These are phyloP conservation scores for Bathybates hornii DNA, from an alignment of 2,113 vertebrate species.

Conservation along the genomic window DNA sequence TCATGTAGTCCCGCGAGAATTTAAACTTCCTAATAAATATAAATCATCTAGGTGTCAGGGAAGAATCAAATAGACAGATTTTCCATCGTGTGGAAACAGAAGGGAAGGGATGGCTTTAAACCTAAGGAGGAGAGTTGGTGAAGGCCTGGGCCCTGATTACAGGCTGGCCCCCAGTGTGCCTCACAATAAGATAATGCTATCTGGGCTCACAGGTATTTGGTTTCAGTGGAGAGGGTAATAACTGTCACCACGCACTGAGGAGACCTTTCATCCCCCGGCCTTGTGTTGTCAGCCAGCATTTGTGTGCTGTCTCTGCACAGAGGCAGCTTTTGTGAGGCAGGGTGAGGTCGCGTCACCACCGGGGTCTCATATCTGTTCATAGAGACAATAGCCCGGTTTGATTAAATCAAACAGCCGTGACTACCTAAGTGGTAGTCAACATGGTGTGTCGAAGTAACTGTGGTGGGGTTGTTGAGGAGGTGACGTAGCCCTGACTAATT, in stretches of 20 bases:
- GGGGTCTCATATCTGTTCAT: slow-evolving; percentile 46
- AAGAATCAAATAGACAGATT: not conserved
- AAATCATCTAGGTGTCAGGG: not conserved
- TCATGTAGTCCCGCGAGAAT: not conserved
- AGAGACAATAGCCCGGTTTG: slow-evolving; percentile 54
- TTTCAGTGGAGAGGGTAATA: slow-evolving; percentile 67
- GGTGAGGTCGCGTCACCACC: slow-evolving; percentile 43
- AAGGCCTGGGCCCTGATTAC: slow-evolving; percentile 51
- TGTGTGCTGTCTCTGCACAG: slow-evolving; percentile 55
- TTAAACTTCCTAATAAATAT: not conserved
- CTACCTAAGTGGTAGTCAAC: slow-evolving; percentile 56
- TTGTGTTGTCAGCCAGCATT: slow-evolving; percentile 48
- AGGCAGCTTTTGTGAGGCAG: slow-evolving; percentile 56
- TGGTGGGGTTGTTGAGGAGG: slow-evolving; percentile 15
- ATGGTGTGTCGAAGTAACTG: slow-evolving; percentile 26
- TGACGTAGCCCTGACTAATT: slow-evolving; percentile 45
- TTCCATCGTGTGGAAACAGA: not conserved
- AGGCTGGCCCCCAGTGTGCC: slow-evolving; percentile 50
- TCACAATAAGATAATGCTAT: slow-evolving; percentile 67
- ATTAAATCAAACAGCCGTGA: slow-evolving; percentile 65
- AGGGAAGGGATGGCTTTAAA: slow-evolving; percentile 4
- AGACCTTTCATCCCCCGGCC: slow-evolving; percentile 61
- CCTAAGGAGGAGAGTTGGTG: slow-evolving; percentile 46
- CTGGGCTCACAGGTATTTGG: slow-evolving; percentile 67
- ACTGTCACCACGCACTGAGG: slow-evolving; percentile 67